phyloP scores from a whole-genome alignment of 2,797 vertebrate species.

The Leucoraja ocellata region DNA sequence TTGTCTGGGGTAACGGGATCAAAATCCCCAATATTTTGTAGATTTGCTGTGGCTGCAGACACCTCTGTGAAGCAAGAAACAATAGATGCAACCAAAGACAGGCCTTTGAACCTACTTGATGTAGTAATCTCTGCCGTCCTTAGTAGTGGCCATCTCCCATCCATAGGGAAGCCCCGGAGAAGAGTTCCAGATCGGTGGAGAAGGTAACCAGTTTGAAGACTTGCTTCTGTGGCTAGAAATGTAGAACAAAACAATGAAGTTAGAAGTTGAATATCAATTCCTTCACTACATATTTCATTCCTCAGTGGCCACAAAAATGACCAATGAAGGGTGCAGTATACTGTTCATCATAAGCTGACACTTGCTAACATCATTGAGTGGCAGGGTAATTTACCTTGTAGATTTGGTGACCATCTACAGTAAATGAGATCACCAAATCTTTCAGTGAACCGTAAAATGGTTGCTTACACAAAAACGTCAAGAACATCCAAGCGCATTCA shows the following conservation, averaged over 20 bases:
- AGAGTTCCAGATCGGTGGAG: conserved; percentile 79
- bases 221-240: conserved; percentile 83
- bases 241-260: not conserved
- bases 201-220: conserved; percentile 82
- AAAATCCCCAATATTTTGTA: not conserved
- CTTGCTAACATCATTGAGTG: not conserved
- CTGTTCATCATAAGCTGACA: not conserved
- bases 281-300: conserved; percentile 31
- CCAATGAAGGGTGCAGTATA: conserved; percentile 44
- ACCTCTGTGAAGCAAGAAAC: not conserved
- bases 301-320: conserved; percentile 49
- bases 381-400: not conserved
- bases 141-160: conserved; percentile 92
- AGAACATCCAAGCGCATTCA: not conserved
- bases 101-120: conserved; percentile 72
- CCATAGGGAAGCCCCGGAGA: conserved; percentile 85
- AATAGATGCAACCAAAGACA: conserved; percentile 11
- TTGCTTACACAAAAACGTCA: not conserved
- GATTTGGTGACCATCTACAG: not conserved
- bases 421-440: not conserved
- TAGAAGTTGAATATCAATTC: not conserved
- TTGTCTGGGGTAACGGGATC: not conserved
- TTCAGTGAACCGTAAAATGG: not conserved
- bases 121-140: conserved; percentile 91
- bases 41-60: not conserved